Evolutionary conservation across 2,888 invertebrate species (phyloP), one percentile per base, ranked within the genome.

Genomic region (Opisthograptis luteolata): DNA sequence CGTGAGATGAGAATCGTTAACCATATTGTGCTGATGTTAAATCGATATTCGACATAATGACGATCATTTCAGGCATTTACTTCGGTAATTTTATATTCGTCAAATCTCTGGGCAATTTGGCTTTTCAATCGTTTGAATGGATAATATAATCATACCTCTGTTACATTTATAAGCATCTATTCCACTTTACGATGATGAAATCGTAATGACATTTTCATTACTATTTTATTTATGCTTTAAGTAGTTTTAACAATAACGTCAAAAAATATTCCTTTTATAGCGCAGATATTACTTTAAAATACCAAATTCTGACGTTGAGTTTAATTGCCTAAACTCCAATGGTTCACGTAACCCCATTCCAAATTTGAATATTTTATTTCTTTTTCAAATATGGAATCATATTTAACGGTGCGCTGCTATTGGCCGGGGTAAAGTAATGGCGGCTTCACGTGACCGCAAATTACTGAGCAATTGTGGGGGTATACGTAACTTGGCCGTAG

Each of bases 371-470:
- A 63, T 69, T 64, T 70, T 75, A 72, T 74, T 74, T 70, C 71
- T 60, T 80, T 83, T 84, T 81, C 74, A 78, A 85, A 87, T 76
- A 82, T 76, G 75, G 79, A 81, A 84, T 73, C 79, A 76, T 74
- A 89, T 89, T 87, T 86, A 86, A 80, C 58, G 70, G 62, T 64
- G 80, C 71, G 70, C 75, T 79, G 77, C 74, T 70, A 89, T 91
- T 90, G 90, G 90, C 63, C 73, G 76, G 55, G 60, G 62, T 64
- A 55, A 60, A 62, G 73, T 91, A 91, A 91, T 89, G 88, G 85
- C 81, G 67, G 81, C 67, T 76, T 91, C 80, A 84, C 88, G 90
- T 89, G 90, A 90, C 89, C 87, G 76, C 87, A 87, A 87, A 87
- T 84, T 84, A 79, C 79, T 73, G 69, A 75, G 80, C 81, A 79